phyloP scores from a whole-genome alignment of 2,113 vertebrate genomes.

The Procapra przewalskii region DNA sequence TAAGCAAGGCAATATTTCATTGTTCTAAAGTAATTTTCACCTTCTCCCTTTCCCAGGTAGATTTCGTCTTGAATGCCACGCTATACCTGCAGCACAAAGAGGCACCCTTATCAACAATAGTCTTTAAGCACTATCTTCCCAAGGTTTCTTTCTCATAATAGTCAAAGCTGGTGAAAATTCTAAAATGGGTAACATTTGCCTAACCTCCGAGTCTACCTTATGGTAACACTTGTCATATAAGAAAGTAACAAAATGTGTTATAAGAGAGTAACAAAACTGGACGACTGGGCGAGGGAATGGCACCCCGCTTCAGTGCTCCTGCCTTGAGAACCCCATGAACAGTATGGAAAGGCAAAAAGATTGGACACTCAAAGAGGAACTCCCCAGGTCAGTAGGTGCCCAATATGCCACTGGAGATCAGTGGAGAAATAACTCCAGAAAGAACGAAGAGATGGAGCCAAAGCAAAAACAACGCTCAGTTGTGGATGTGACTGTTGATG shows the following conservation, averaged over 20 bases:
- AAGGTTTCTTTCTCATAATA: neutral
- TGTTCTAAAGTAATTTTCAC: constrained; percentile 63
- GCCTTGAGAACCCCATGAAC: neutral
- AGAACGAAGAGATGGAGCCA: neutral
- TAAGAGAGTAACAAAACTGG: neutral
- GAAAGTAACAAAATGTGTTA: neutral
- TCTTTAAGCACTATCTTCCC: neutral
- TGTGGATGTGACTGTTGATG: neutral
- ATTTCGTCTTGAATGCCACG: constrained; percentile 57
- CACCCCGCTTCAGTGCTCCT: neutral
- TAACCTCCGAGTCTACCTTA: neutral
- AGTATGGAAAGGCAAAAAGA: neutral
- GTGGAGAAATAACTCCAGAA: neutral
- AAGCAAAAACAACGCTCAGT: neutral
- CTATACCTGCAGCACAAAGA: neutral
- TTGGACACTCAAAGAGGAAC: neutral
- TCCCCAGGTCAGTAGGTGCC: neutral
- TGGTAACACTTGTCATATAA: neutral
- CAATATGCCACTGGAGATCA: neutral
- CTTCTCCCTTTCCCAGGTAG: constrained; percentile 42
- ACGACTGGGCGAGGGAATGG: neutral
- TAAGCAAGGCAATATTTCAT: constrained; percentile 61
- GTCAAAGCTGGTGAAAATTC: neutral
- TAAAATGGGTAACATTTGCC: neutral
- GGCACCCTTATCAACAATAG: neutral